Evolutionary conservation across 92 coral and sea anemone genomes (phyloP).

Genomic region (Plumapathes pennacea): DNA sequence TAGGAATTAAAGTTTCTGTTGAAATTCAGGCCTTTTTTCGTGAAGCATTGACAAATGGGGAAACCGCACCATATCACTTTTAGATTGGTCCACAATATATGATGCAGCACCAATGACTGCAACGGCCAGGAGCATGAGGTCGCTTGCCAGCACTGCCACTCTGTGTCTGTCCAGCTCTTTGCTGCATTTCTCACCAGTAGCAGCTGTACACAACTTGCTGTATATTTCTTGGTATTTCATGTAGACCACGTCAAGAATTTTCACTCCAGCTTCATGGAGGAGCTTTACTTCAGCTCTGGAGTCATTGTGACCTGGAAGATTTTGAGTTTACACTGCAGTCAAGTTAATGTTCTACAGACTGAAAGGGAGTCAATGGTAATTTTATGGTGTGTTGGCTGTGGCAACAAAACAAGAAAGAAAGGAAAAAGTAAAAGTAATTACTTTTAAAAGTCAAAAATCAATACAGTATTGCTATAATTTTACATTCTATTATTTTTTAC

Average conservation of each 20-base stretch:
- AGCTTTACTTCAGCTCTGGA: conserved; percentile 84
- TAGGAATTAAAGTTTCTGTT: too few species aligned
- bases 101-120: conserved; percentile 91
- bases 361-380: neutral
- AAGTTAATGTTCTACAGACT: neutral
- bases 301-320: conserved; percentile 79
- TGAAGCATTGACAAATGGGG: neutral
- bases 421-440: too few species aligned
- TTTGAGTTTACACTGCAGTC: neutral
- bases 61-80: conserved; percentile 81
- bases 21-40: too few species aligned
- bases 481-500: too few species aligned
- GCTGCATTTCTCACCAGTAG: conserved; percentile 81
- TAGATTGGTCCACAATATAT: conserved; percentile 69
- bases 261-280: conserved; percentile 85
- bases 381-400: too few species aligned
- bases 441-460: too few species aligned
- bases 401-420: too few species aligned
- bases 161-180: conserved; percentile 79
- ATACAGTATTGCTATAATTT: too few species aligned
- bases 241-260: conserved; percentile 84
- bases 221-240: conserved; percentile 79
- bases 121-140: conserved; percentile 87
- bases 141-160: conserved; percentile 72
- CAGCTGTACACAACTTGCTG: conserved; percentile 81